phyloP scores from a whole-genome alignment of 2,888 invertebrate species.

The Rhimphoctona megacephalus region DNA sequence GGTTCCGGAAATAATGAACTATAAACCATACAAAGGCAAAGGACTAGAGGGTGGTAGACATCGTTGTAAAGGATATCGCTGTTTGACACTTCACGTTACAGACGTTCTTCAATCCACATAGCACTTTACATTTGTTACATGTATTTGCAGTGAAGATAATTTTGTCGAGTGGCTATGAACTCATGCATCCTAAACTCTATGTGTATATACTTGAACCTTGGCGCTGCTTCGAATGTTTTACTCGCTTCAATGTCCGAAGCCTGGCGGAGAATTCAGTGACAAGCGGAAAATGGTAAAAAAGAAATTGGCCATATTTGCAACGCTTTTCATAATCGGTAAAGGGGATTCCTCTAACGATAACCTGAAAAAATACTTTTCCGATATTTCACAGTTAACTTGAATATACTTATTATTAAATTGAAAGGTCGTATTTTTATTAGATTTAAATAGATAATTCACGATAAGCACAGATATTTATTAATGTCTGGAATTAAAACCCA shows the following conservation, averaged over 20 bases:
- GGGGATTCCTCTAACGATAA: not conserved
- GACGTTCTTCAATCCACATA: constrained; percentile 33
- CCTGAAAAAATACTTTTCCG: not conserved
- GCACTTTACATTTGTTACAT: constrained; percentile 14
- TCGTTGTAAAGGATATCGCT: constrained; percentile 3
- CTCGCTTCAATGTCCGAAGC: too few species aligned
- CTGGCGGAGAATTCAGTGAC: too few species aligned
- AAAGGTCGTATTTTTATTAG: not conserved
- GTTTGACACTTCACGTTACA: constrained; percentile 34
- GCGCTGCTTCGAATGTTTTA: not conserved
- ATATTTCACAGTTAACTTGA: not conserved
- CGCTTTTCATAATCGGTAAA: not conserved
- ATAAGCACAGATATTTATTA: not conserved
- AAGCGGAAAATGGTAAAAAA: too few species aligned
- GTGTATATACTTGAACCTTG: not conserved
- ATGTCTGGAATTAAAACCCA: not conserved
- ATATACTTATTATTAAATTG: not conserved
- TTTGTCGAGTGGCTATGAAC: not conserved
- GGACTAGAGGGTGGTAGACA: constrained; percentile 38
- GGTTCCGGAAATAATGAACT: constrained; percentile 51
- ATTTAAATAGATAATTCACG: not conserved
- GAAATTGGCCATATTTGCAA: not conserved
- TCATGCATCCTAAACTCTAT: not conserved
- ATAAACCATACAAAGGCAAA: constrained; percentile 29
- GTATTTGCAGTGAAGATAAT: not conserved